phyloP scores from a whole-genome alignment of 2,113 vertebrate species.

The Diglossa brunneiventris region DNA sequence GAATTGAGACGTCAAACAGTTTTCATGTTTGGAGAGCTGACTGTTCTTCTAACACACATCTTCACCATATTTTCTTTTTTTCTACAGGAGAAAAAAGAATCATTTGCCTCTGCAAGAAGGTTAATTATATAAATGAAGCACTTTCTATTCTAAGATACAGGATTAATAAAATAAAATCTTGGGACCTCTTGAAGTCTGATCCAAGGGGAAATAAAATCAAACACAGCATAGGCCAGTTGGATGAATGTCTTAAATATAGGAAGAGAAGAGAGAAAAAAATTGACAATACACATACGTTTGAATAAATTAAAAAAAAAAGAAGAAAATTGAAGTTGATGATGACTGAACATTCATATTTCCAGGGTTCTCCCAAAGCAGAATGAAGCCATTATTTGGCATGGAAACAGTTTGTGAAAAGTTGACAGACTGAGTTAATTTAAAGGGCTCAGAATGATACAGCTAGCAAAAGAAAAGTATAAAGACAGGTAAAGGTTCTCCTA shows the following conservation, averaged over 20 bases:
- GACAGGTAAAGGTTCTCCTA: background rate
- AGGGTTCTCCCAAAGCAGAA: background rate
- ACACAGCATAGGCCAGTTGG: background rate
- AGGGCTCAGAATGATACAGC: background rate
- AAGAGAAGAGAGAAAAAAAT: background rate
- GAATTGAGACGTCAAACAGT: slow-evolving; percentile 7
- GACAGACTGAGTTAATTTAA: background rate
- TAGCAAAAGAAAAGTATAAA: background rate
- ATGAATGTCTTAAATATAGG: background rate
- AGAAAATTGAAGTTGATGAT: background rate
- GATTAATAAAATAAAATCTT: background rate
- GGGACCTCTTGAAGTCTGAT: background rate
- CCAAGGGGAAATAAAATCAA: background rate
- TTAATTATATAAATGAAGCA: slow-evolving; percentile 16
- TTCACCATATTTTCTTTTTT: background rate
- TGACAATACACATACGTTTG: background rate
- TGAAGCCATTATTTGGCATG: background rate
- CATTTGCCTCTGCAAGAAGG: background rate
- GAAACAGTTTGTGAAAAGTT: background rate
- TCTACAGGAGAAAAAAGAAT: background rate
- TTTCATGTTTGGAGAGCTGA: slow-evolving; percentile 27
- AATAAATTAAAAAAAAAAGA: background rate
- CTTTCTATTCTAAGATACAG: background rate
- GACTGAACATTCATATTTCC: background rate
- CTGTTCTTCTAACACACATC: background rate